Base-by-base conservation (phyloP, 2,113 vertebrate genomes). In the Prietella phreatophila region DNA sequence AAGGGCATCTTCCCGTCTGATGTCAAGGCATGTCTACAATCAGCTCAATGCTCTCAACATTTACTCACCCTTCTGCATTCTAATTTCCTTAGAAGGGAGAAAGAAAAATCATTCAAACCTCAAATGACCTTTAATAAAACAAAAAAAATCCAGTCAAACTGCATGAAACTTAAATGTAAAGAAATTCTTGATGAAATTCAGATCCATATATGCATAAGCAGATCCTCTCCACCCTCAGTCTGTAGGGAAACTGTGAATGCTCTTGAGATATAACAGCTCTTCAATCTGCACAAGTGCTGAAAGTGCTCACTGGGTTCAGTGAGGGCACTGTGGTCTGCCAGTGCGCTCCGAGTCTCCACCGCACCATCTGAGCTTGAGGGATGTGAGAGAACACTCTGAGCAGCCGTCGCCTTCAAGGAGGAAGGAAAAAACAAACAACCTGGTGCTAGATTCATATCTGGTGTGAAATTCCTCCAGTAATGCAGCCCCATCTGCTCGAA, bases 381-480 rank as follows among this genome's bases (percentile, higher is more conserved):
- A 91, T 88, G 88, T 89, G 92, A 89, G 90, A 89, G 92, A 93
- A 94, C 90, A 91, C 89, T 89, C 87, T 91, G 92, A 93, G 87
- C 85, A 90, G 89, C 83, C 60, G 58, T 88, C 78, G 80, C 84
- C 88, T 87, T 91, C 79, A 39, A 86, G 78, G 89, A 85, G 85
- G 71, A 84, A 82, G 39, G 47, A 89, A 84, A 92, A 47, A 47
- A 47, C 42, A 92, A 92, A 93, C 91, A 92, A 90, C 93, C 92
- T 92, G 93, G 93, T 90, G 91, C 93, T 94, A 94, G 91, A 94
- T 94, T 93, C 93, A 92, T 89, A 93, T 94, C 93, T 83, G 87
- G 92, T 93, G 93, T 90, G 92, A 94, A 83, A 91, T 92, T 91
- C 91, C 90, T 91, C 90, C 90, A 90, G 92, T 91, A 93, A 84